A percentile compares a stretch with the other conserved stretches of the same genome.
These are phyloP conservation scores for Lineus longissimus DNA, from an alignment of 1,140 invertebrate genomes.

Conservation along the genomic window DNA sequence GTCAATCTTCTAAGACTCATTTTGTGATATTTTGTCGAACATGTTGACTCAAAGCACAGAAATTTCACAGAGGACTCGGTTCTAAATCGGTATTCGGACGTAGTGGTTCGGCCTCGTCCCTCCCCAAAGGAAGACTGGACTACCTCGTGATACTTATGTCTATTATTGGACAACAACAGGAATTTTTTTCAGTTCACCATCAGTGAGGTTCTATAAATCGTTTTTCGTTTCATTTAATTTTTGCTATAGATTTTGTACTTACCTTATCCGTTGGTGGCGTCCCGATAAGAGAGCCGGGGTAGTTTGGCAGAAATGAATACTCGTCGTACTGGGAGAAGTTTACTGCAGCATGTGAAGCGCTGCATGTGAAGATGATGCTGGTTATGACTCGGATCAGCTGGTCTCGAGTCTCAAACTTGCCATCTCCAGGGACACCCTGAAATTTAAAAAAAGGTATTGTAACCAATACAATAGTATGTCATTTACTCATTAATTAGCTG, in stretches of 20 bases:
- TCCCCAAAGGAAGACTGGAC: too few species aligned
- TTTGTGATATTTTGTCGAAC: too few species aligned
- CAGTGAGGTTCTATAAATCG: too few species aligned
- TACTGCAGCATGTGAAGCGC: slow-evolving; percentile 54
- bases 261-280: slow-evolving; percentile 53
- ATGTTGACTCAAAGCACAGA: too few species aligned
- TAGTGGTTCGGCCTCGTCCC: too few species aligned
- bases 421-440: slow-evolving; percentile 32
- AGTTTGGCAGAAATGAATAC: slow-evolving; percentile 58
- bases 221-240: too few species aligned
- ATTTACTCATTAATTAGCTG: background rate
- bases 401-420: slow-evolving; percentile 27
- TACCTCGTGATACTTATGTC: too few species aligned
- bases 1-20: too few species aligned
- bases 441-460: background rate
- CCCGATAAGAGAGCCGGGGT: slow-evolving; percentile 51
- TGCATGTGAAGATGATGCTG: slow-evolving; percentile 54
- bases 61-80: too few species aligned
- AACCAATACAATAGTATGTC: background rate
- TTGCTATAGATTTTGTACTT: slow-evolving; percentile 7
- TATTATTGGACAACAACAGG: too few species aligned
- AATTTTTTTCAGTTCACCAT: too few species aligned
- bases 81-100: too few species aligned
- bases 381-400: slow-evolving; percentile 49
- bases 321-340: slow-evolving; percentile 54